These are phyloP conservation scores for Cyclophora punctaria DNA, from an alignment of 2,888 invertebrate species.

Conservation along the genomic window DNA sequence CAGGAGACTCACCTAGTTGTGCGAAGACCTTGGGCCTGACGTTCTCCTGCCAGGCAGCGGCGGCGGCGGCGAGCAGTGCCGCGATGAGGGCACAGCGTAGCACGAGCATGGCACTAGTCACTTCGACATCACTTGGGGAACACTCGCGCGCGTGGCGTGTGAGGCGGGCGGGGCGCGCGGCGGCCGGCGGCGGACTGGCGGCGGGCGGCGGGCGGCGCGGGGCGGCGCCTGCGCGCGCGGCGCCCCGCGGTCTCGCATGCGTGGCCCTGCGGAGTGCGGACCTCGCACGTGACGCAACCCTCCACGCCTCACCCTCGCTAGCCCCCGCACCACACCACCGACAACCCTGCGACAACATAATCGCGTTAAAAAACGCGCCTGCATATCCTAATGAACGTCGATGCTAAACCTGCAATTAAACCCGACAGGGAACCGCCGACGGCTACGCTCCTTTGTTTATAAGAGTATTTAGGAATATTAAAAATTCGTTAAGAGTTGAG, in stretches of 20 bases:
- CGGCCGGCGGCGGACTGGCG: constrained; percentile 73
- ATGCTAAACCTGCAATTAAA: constrained; percentile 69
- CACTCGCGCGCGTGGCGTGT: constrained; percentile 54
- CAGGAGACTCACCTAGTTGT: constrained; percentile 86
- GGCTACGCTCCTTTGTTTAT: constrained; percentile 47
- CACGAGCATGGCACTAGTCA: constrained; percentile 73
- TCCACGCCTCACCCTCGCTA: constrained; percentile 63
- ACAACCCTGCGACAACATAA: constrained; percentile 68
- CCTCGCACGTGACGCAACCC: constrained; percentile 74
- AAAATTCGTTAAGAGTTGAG: constrained; percentile 54
- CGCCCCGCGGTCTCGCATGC: constrained; percentile 74
- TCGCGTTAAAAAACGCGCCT: constrained; percentile 69
- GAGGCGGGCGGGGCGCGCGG: constrained; percentile 60
- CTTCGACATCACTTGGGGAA: constrained; percentile 67
- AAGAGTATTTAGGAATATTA: constrained; percentile 53
- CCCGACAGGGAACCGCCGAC: constrained; percentile 42
- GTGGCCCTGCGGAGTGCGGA: constrained; percentile 73
- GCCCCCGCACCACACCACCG: constrained; percentile 20
- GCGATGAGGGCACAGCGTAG: constrained; percentile 67
- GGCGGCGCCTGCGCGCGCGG: constrained; percentile 59
- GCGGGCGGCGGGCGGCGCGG: constrained; percentile 58
- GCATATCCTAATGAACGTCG: constrained; percentile 68
- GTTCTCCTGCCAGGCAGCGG: constrained; percentile 91
- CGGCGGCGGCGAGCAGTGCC: constrained; percentile 73
- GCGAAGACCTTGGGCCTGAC: constrained; percentile 94